Percentiles rank a stretch among this genome's conserved stretches.
Conservation (phyloP, 2,888 invertebrate genomes). For the Lasioglossum morio region DNA sequence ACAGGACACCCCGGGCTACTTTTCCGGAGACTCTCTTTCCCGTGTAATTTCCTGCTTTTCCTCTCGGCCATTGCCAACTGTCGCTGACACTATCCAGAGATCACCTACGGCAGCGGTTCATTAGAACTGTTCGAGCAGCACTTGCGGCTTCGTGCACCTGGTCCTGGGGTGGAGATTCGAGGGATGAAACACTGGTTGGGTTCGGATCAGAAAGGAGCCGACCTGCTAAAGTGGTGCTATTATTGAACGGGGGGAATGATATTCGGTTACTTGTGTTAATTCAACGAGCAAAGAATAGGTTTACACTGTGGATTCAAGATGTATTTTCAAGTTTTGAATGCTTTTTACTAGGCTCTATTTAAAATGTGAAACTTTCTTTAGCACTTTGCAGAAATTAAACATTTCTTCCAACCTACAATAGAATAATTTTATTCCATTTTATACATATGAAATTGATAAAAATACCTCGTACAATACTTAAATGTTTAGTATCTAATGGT, state of each 20-base stretch:
- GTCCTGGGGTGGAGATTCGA: conserved; percentile 32
- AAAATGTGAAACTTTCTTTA: too few relatives aligned
- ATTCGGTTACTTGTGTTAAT: not conserved
- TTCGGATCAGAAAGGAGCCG: not conserved
- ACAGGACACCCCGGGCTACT: conserved; percentile 29
- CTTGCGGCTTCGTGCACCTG: conserved; percentile 67
- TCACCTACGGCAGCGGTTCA: conserved; percentile 52
- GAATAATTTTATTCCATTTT: too few relatives aligned
- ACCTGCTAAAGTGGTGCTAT: not conserved
- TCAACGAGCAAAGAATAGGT: not conserved
- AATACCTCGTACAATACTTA: too few relatives aligned
- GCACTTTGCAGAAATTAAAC: too few relatives aligned
- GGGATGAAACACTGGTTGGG: not conserved
- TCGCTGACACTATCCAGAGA: conserved; percentile 63
- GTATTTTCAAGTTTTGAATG: not conserved
- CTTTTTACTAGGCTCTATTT: too few relatives aligned
- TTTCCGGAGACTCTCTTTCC: conserved; percentile 30
- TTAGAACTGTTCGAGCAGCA: conserved; percentile 65
- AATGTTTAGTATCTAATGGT: too few relatives aligned
- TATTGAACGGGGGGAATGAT: not conserved
- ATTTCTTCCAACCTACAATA: too few relatives aligned
- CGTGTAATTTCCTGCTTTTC: conserved; percentile 43
- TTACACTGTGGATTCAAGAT: not conserved
- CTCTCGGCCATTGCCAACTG: conserved; percentile 40
- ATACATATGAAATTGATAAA: too few relatives aligned